Percentiles rank a stretch among this genome's conserved stretches.
Conservation (phyloP, 64 coral and sea anemone genomes). For the Dendronephthya gigantea region DNA sequence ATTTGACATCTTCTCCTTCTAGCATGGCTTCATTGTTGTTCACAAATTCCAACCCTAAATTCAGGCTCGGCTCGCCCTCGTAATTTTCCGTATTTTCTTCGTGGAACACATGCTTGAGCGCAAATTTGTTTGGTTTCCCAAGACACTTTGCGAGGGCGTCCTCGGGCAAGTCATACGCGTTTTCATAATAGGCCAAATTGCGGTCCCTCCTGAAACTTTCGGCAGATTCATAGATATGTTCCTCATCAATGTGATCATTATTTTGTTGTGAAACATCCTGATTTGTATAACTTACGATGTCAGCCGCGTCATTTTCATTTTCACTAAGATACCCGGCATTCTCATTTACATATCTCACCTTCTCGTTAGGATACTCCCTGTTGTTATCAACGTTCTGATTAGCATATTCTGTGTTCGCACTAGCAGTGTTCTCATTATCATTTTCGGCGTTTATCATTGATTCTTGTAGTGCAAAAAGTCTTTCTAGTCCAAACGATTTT, state of each 20-base stretch:
- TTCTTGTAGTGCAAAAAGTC: not conserved
- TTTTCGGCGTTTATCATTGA: not conserved
- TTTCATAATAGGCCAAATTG: not conserved
- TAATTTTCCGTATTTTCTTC: not conserved
- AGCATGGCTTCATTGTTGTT: not conserved
- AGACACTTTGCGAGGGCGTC: not conserved
- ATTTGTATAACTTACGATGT: not conserved
- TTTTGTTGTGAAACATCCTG: not conserved
- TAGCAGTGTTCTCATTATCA: not conserved
- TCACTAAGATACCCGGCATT: no score
- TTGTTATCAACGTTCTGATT: not conserved
- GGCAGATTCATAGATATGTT: constrained; percentile 7
- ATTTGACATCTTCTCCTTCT: not conserved
- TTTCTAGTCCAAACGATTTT: not conserved
- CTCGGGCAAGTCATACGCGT: not conserved
- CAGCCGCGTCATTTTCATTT: not conserved
- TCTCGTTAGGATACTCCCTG: no score
- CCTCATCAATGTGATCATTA: not conserved
- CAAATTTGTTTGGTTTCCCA: not conserved
- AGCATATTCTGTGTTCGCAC: not conserved
- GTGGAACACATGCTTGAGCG: not conserved
- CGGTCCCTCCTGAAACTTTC: not conserved
- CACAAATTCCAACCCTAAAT: constrained; percentile 2
- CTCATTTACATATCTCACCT: no score
- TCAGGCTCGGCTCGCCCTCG: not conserved